Conservation (phyloP, 2,113 vertebrate genomes). For the Columba livia region DNA sequence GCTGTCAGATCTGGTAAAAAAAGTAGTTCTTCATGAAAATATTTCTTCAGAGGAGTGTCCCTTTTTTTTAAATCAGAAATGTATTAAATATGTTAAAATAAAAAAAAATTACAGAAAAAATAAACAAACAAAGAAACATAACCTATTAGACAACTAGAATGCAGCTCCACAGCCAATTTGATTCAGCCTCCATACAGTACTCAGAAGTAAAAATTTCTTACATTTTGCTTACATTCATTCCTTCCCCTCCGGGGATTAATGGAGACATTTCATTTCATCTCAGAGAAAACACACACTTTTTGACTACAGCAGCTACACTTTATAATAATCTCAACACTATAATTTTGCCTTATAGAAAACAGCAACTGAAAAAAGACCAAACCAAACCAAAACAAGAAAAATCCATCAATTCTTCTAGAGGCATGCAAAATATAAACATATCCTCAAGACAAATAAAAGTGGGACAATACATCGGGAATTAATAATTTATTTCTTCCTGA, state of each 20-base stretch:
- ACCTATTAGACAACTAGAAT: background rate
- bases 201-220: background rate
- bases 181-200: background rate
- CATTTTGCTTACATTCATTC: background rate
- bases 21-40: background rate
- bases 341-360: background rate
- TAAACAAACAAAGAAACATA: background rate
- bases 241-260: background rate
- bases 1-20: background rate
- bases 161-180: background rate
- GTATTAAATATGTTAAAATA: background rate
- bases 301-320: background rate
- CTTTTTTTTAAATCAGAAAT: background rate
- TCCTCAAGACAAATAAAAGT: constrained; percentile 1
- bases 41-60: background rate
- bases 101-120: background rate
- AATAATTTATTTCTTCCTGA: background rate
- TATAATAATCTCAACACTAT: background rate
- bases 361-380: background rate
- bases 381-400: background rate
- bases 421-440: background rate
- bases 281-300: background rate
- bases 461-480: background rate
- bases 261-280: background rate
- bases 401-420: background rate